A percentile compares a stretch with the other conserved stretches of the same genome.
These are phyloP conservation scores for Calycopis cecrops DNA, from an alignment of 1,140 invertebrate genomes.

Conservation along the genomic window DNA sequence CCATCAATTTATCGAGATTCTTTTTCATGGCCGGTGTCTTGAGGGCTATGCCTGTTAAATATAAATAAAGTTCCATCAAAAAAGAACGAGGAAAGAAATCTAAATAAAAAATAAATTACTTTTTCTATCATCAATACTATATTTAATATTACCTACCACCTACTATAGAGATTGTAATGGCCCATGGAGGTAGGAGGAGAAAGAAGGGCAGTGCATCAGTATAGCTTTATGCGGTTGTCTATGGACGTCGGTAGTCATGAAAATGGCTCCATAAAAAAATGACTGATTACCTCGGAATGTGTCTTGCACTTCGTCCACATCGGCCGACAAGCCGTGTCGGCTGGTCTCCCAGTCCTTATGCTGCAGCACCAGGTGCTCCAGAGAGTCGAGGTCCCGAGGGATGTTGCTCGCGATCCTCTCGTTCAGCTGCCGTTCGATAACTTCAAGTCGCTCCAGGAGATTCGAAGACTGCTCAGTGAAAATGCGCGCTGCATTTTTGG, in stretches of 20 bases:
- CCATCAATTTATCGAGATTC: conserved; percentile 89
- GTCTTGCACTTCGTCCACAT: conserved; percentile 88
- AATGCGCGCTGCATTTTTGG: conserved; percentile 89
- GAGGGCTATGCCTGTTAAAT: conserved; percentile 78
- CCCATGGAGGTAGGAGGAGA: too few species aligned
- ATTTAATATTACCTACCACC: too few species aligned
- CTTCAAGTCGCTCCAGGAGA: conserved; percentile 88
- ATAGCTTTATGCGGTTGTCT: too few species aligned
- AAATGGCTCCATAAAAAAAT: too few species aligned
- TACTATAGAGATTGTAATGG: too few species aligned
- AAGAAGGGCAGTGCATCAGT: too few species aligned
- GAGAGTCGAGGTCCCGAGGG: conserved; percentile 88
- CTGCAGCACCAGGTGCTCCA: conserved; percentile 91
- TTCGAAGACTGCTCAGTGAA: conserved; percentile 90
- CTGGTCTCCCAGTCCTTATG: conserved; percentile 92
- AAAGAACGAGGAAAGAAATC: too few species aligned
- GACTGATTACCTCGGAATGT: conserved; percentile 80
- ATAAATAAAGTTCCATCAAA: neutral
- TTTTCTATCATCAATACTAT: too few species aligned
- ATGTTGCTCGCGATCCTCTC: conserved; percentile 86
- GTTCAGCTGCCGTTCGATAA: conserved; percentile 89
- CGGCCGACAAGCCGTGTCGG: conserved; percentile 82
- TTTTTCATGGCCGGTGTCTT: conserved; percentile 94
- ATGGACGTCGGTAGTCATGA: too few species aligned
- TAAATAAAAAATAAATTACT: too few species aligned